Base-by-base conservation (phyloP, 2,888 invertebrate genomes). In the Caradrina kadenii region DNA sequence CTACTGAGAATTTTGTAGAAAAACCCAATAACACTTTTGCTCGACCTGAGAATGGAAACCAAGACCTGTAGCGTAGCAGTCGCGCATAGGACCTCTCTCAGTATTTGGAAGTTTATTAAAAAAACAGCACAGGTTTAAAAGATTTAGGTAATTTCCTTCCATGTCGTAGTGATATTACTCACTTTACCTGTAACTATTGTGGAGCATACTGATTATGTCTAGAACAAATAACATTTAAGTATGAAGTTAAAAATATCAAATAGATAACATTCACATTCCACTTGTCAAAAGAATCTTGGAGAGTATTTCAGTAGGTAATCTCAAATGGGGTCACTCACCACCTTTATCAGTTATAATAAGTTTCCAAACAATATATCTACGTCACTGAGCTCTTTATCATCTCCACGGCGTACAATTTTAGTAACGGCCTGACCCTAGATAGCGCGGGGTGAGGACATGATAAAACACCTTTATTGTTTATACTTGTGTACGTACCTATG, bases 391-490 rank as follows among this genome's bases (percentile, higher is more conserved):
- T 67, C 69, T 72, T 79, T 86, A 87, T 87, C 87, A 55, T 63
- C 60, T 50, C 10, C 42, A 49, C 48, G 19, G 45, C 67, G 53
- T 77, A 81, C 85, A 76, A 63, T 73, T 83, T 82, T 82, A 79
- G 83, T 81, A 31, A 63, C 73, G 56, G 59, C 42, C 39, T 74
- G 83, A 84, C 86, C 85, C 63, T 52, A 54, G 86, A 85, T 85
- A 84, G 67, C 31, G 31, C 8, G 56, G 76, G 67, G 71, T 73
- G 69, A 75, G 42, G 67, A 69, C 63, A 39, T 55, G 86, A 86
- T 85, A 86, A 72, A 61, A 79, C 86, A 87, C 87, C 87, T 87
- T 87, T 87, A 86, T 82, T 84, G 75, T 83, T 76, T 73, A 67
- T 63, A 70, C 69, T 77, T 63, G 10, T 50, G 5, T 54, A 65